Base-by-base conservation (phyloP, 2,113 vertebrate genomes). In the Bufo gargarizans region DNA sequence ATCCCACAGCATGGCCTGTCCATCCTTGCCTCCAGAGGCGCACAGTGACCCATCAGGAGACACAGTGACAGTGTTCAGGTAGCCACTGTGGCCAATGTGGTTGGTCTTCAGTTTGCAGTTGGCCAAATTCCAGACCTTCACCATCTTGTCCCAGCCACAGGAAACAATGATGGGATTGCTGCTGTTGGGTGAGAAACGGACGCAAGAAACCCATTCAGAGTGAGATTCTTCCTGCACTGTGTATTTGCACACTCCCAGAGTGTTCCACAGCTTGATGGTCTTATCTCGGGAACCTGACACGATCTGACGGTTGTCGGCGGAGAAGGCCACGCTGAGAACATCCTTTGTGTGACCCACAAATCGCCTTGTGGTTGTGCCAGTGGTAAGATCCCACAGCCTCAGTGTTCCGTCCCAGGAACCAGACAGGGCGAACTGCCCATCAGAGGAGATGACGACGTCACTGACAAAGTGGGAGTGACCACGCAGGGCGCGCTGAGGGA, bases 81-180 rank as follows among this genome's bases (percentile, higher is more conserved):
- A 98, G 7, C 98, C 98, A 0, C 95, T 96, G 92, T 99, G 98
- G 43, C 98, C 98, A 10, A 99, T 98, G 92, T 99, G 97, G 92
- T 99, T 99, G 2, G 98, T 99, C 95, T 99, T 99, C 94, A 99
- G 95, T 88, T 99, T 99, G 94, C 98, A 99, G 93, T 99, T 99
- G 4, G 98, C 97, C 92, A 99, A 89, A 90, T 99, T 99, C 98
- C 98, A 99, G 3, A 99, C 97, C 96, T 99, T 99, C 74, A 99
- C 98, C 94, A 98, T 93, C 89, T 97, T 99, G 92, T 99, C 98
- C 97, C 98, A 99, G 80, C 97, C 97, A 0, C 97, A 99, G 89
- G 98, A 99, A n/a, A 99, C 98, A 4, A 99, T 99, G 92, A 99
- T 99, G 90, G 98, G 97, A 92, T 99, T 99, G 94, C 96, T 99